Evolutionary conservation across 1,140 invertebrate genomes (phyloP).

Genomic region (Atta colombica): DNA sequence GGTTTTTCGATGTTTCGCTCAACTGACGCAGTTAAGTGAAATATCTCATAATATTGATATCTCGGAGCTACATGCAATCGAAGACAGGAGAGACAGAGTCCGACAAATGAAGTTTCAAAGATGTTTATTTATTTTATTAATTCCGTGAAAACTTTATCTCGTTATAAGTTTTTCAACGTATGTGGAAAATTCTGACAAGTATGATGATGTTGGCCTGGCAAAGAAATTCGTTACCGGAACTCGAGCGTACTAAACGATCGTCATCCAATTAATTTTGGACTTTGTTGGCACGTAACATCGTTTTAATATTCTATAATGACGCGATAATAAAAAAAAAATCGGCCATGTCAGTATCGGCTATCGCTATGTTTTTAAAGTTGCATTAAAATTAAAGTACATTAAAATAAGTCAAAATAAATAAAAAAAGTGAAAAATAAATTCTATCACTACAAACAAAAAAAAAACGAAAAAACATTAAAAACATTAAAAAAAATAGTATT

Average conservation of each 20-base stretch:
- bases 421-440: neutral
- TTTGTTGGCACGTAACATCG: neutral
- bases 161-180: conserved; percentile 22
- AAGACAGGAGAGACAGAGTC: neutral
- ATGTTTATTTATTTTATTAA: conserved; percentile 23
- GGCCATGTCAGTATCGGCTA: neutral
- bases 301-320: conserved; percentile 47
- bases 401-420: neutral
- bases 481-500: no score
- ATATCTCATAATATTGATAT: neutral
- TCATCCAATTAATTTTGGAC: conserved; percentile 46
- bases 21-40: neutral
- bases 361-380: neutral
- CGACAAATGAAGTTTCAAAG: neutral
- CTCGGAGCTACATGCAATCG: neutral
- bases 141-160: conserved; percentile 26
- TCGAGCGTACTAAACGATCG: neutral
- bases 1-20: neutral
- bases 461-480: neutral
- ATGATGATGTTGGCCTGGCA: neutral
- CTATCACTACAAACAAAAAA: neutral
- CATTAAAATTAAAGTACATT: neutral
- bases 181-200: conserved; percentile 30
- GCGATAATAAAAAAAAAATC: conserved; percentile 32
- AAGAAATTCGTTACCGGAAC: conserved; percentile 41